Evolutionary conservation across 2,797 vertebrate genomes (phyloP).

Genomic region (Prionace glauca): DNA sequence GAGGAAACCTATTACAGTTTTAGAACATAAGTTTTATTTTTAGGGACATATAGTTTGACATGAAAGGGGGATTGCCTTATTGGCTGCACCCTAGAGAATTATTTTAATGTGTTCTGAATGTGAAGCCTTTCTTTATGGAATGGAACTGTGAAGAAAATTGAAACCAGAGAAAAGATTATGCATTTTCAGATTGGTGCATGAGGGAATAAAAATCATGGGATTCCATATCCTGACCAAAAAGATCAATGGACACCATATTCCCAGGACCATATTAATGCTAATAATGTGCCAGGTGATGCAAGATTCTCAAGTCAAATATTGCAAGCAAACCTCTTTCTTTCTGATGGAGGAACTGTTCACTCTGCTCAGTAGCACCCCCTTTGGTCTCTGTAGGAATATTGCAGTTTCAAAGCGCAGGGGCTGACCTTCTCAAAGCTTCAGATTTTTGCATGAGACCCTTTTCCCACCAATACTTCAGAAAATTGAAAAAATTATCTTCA

Average conservation of each 20-base stretch:
- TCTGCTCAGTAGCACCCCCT: neutral
- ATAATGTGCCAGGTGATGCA: neutral
- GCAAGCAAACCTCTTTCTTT: neutral
- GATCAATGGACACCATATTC: neutral
- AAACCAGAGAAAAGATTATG: neutral
- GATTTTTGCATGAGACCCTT: neutral
- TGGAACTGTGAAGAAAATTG: neutral
- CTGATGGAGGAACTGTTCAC: neutral
- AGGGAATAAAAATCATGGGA: neutral
- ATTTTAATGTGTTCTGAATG: neutral
- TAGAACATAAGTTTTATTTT: neutral
- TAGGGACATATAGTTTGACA: neutral
- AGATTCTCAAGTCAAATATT: neutral
- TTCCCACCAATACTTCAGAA: neutral
- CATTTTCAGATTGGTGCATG: neutral
- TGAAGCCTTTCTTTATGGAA: neutral
- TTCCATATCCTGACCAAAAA: neutral
- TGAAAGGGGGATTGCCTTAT: neutral
- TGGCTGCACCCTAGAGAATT: neutral
- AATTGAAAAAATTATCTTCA: neutral
- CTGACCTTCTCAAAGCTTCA: neutral
- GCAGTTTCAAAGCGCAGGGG: neutral
- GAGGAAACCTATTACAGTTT: neutral
- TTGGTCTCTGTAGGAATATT: neutral
- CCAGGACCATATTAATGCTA: neutral